Percentiles rank a stretch among this genome's conserved stretches.
Conservation (phyloP, 2,888 invertebrate genomes). For the Tetragnatha montana region DNA sequence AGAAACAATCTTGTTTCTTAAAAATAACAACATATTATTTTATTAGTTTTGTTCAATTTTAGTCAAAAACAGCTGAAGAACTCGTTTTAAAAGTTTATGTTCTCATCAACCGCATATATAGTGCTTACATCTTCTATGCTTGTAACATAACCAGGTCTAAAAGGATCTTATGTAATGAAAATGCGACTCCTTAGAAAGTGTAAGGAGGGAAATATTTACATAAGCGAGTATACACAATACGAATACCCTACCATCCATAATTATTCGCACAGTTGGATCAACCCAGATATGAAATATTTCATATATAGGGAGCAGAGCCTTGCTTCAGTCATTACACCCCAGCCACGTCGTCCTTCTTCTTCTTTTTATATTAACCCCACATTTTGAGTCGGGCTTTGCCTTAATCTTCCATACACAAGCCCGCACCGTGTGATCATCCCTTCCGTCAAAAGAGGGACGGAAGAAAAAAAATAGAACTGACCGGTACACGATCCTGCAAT, state of each 20-base stretch:
- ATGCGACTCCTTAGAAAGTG: no score
- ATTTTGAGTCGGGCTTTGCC: constrained; percentile 32
- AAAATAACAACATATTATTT: no score
- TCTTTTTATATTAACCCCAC: constrained; percentile 11
- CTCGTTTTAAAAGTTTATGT: no score
- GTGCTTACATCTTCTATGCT: no score
- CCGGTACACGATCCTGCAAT: constrained; percentile 40
- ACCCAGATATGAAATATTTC: background rate
- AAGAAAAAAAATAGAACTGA: constrained; percentile 19
- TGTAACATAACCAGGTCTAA: no score
- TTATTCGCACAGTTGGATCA: background rate
- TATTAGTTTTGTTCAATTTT: no score
- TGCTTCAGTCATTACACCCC: constrained; percentile 5
- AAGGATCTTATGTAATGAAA: no score
- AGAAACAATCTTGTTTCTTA: no score
- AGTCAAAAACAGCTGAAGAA: no score
- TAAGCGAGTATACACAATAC: no score
- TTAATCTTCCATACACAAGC: constrained; percentile 48
- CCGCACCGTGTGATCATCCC: constrained; percentile 6
- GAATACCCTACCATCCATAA: background rate
- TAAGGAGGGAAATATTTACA: no score
- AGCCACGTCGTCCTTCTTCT: constrained; percentile 33
- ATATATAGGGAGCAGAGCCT: background rate
- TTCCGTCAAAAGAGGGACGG: background rate
- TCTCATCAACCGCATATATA: no score